These are phyloP conservation scores for Melanotaenia duboulayi DNA, from an alignment of 2,113 vertebrate genomes.

Conservation along the genomic window DNA sequence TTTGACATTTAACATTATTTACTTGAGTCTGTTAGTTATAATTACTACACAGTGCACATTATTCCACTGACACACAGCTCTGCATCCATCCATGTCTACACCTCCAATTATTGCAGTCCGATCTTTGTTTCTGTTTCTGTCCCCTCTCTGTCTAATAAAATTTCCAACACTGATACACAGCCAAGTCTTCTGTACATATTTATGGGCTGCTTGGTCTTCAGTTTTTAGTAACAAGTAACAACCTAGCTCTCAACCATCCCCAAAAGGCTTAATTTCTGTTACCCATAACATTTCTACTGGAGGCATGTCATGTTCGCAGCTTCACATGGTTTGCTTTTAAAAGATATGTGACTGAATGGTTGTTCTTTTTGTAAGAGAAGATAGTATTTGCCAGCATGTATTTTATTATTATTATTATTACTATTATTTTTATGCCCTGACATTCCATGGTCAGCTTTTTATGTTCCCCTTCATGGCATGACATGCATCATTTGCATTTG, in stretches of 20 bases:
- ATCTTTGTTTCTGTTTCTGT: conserved; percentile 47
- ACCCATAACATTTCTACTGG: conserved; percentile 32
- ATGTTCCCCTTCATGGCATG: conserved; percentile 8
- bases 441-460: conserved; percentile 51
- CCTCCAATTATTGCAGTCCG: conserved; percentile 47
- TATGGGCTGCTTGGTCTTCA: conserved; percentile 63
- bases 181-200: conserved; percentile 79
- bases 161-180: conserved; percentile 68
- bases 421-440: conserved; percentile 57
- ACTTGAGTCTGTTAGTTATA: conserved; percentile 29
- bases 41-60: neutral
- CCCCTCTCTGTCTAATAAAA: conserved; percentile 68
- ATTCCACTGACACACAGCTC: conserved; percentile 28
- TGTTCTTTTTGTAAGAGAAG: conserved; percentile 52
- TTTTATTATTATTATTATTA: conserved; percentile 9
- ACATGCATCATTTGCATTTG: conserved; percentile 20
- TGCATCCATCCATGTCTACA: conserved; percentile 33
- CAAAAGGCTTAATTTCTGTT: conserved; percentile 46
- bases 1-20: conserved; percentile 35
- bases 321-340: conserved; percentile 72
- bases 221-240: conserved; percentile 54
- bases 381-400: conserved; percentile 56
- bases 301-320: conserved; percentile 43
- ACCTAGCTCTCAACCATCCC: conserved; percentile 42
- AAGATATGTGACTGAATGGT: conserved; percentile 44